Conservation (phyloP, 2,113 vertebrate species). For the Cebidichthys violaceus region DNA sequence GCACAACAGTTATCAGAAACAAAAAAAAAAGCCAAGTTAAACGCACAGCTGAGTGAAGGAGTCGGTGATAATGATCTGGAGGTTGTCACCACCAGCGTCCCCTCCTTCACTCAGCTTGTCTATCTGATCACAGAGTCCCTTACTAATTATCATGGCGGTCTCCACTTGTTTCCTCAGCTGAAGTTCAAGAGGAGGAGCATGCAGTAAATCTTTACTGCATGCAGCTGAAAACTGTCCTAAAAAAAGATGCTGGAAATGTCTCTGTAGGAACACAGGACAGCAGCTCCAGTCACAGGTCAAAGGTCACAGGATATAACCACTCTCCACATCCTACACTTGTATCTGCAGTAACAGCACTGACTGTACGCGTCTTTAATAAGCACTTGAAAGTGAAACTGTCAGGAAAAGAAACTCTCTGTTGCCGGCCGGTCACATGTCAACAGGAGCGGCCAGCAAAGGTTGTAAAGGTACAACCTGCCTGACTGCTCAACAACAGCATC, state of each 20-base stretch:
- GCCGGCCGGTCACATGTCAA: neutral
- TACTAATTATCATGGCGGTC: neutral
- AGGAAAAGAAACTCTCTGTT: neutral
- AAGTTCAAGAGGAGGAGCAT: neutral
- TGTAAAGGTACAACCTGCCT: neutral
- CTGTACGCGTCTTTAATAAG: neutral
- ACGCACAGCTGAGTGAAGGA: neutral
- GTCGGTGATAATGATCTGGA: neutral
- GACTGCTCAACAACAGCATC: neutral
- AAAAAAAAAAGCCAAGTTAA: neutral
- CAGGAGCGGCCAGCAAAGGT: neutral
- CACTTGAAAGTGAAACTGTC: neutral
- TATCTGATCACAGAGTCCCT: neutral
- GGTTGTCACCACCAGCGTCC: neutral
- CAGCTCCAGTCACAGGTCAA: neutral
- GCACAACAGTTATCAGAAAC: neutral
- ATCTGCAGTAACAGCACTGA: neutral
- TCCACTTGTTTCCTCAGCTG: neutral
- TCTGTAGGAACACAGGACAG: neutral
- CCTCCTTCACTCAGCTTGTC: neutral
- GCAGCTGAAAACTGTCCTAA: neutral
- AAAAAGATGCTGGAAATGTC: neutral
- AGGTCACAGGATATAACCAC: neutral
- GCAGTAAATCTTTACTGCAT: neutral
- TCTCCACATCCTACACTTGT: neutral